These are phyloP conservation scores for Tupiocoris notatus DNA, from an alignment of 2,888 invertebrate genomes.

Conservation along the genomic window DNA sequence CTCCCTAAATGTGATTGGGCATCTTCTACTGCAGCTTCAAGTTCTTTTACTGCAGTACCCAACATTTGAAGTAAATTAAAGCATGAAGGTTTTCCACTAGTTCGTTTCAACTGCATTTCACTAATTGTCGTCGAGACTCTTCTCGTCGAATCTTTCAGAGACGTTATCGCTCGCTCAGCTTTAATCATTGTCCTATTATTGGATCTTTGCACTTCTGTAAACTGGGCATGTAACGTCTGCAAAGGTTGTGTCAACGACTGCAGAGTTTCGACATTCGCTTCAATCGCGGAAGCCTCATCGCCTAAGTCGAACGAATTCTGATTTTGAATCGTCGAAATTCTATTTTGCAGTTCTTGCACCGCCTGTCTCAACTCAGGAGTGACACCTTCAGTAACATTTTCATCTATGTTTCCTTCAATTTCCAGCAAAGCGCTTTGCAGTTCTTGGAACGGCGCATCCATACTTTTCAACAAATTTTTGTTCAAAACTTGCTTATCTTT, in stretches of 20 bases:
- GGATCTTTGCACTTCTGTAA: constrained; percentile 45
- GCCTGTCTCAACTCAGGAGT: constrained; percentile 49
- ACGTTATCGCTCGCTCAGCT: constrained; percentile 40
- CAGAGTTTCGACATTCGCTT: constrained; percentile 49
- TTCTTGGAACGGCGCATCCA: constrained; percentile 49
- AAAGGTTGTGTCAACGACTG: constrained; percentile 50
- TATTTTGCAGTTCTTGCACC: constrained; percentile 50
- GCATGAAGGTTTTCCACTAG: not conserved
- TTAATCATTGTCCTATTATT: constrained; percentile 42
- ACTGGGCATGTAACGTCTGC: constrained; percentile 47
- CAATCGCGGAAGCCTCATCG: constrained; percentile 49
- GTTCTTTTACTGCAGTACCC: constrained; percentile 54
- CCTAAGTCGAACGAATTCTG: constrained; percentile 49
- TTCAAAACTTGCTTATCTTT: constrained; percentile 47
- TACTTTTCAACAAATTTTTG: constrained; percentile 47
- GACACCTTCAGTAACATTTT: constrained; percentile 36
- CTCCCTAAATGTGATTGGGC: constrained; percentile 50
- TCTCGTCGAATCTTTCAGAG: constrained; percentile 40
- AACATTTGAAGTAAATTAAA: constrained; percentile 20
- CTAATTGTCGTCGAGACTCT: constrained; percentile 36
- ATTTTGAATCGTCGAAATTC: constrained; percentile 50
- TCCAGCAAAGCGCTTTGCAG: constrained; percentile 48
- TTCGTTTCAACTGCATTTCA: constrained; percentile 17
- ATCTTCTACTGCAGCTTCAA: constrained; percentile 51
- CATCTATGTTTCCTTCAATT: constrained; percentile 46